Conservation (phyloP, 2,797 vertebrate genomes). For the Rhinichthys osculus region DNA sequence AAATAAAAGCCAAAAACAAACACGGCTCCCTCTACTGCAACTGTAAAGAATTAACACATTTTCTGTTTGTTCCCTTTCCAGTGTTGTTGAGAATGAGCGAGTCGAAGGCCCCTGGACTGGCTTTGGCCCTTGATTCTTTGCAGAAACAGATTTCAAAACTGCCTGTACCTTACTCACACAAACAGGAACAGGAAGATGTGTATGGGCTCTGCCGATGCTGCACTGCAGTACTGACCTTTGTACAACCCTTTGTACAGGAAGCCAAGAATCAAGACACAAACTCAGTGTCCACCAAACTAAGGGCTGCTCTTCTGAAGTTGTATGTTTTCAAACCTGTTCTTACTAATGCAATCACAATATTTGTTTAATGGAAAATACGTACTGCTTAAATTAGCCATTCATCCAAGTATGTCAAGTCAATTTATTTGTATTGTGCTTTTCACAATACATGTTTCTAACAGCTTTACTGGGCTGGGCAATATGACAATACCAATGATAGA, state of each 20-base stretch:
- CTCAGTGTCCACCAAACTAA: slow-evolving; percentile 68
- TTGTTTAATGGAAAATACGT: neutral
- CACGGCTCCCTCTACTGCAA: slow-evolving; percentile 66
- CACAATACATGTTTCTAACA: neutral
- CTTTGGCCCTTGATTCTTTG: slow-evolving; percentile 82
- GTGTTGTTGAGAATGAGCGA: slow-evolving; percentile 83
- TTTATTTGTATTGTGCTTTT: neutral
- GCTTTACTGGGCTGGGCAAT: neutral
- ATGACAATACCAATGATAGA: neutral
- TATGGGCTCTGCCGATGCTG: slow-evolving; percentile 86
- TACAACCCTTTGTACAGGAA: slow-evolving; percentile 85
- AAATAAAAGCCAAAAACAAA: slow-evolving; percentile 35
- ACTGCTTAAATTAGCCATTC: neutral
- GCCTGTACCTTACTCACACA: slow-evolving; percentile 86
- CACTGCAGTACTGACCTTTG: slow-evolving; percentile 79
- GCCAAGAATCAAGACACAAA: slow-evolving; percentile 69
- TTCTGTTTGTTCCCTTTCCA: slow-evolving; percentile 59
- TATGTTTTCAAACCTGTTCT: slow-evolving; percentile 73
- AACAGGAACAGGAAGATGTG: slow-evolving; percentile 85
- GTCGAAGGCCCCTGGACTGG: slow-evolving; percentile 80
- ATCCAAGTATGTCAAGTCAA: neutral
- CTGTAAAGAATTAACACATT: slow-evolving; percentile 25
- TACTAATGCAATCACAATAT: neutral
- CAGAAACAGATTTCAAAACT: slow-evolving; percentile 85
- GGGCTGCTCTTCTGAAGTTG: slow-evolving; percentile 89